These are phyloP conservation scores for Riparia riparia DNA, from an alignment of 2,113 vertebrate genomes.

Conservation along the genomic window DNA sequence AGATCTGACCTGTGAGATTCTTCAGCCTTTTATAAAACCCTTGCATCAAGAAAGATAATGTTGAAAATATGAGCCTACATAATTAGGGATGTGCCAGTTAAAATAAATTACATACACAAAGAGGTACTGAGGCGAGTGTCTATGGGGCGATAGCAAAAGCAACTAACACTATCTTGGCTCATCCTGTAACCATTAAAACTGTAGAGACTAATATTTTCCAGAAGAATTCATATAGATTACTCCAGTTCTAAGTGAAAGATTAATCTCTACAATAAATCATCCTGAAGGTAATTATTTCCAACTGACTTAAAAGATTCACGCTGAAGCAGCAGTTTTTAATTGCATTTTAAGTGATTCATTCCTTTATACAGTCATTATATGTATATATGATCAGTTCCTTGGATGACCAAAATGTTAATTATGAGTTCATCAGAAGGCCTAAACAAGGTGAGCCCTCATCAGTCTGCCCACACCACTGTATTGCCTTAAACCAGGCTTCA, in stretches of 20 bases:
- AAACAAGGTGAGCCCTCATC: not conserved
- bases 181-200: not conserved
- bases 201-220: not conserved
- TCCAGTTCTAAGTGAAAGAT: constrained; percentile 10
- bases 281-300: constrained; percentile 34
- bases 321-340: constrained; percentile 37
- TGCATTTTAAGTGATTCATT: constrained; percentile 18
- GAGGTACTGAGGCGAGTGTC: not conserved
- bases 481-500: not conserved
- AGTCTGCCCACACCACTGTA: not conserved
- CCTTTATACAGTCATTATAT: not conserved
- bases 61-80: not conserved
- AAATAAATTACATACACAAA: not conserved
- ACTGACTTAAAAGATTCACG: constrained; percentile 3
- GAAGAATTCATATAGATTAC: constrained; percentile 10
- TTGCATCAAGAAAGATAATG: not conserved
- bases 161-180: not conserved
- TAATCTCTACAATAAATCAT: constrained; percentile 43
- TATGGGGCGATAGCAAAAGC: not conserved
- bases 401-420: not conserved
- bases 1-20: not conserved
- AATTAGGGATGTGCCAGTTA: not conserved
- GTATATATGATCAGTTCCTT: not conserved
- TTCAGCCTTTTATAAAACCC: not conserved
- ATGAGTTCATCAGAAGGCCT: not conserved